Conservation (phyloP, 2,113 vertebrate species). For the Cyprinodon variegatus region DNA sequence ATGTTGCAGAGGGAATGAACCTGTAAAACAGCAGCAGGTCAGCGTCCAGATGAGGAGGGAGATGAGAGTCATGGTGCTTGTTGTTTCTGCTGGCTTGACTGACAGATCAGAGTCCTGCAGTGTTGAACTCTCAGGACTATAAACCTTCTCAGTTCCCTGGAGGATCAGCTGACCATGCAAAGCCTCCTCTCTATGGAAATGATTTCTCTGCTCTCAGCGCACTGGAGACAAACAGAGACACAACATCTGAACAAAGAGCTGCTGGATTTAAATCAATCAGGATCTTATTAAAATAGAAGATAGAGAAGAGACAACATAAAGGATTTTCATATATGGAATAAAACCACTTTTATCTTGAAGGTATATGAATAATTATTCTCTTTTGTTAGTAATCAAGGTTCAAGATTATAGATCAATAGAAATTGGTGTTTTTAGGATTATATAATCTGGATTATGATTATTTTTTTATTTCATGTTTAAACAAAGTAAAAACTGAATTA, state of each 20-base stretch:
- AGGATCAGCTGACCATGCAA: no score
- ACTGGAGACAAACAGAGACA: not conserved
- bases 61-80: no score
- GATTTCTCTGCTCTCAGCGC: not conserved
- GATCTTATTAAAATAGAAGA: not conserved
- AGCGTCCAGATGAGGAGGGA: no score
- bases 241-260: not conserved
- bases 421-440: not conserved
- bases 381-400: not conserved
- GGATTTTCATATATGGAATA: not conserved
- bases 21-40: no score
- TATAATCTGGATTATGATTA: not conserved
- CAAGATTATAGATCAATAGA: not conserved
- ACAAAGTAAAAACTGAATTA: no score
- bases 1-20: no score
- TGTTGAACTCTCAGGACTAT: not conserved
- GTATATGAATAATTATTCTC: not conserved
- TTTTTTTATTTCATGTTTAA: not conserved
- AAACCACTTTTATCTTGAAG: no score
- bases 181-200: no score
- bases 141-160: not conserved
- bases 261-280: not conserved
- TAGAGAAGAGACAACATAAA: not conserved
- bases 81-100: not conserved
- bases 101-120: no score